phyloP scores from a whole-genome alignment of 2,113 vertebrate species.

The Notothenia coriiceps region DNA sequence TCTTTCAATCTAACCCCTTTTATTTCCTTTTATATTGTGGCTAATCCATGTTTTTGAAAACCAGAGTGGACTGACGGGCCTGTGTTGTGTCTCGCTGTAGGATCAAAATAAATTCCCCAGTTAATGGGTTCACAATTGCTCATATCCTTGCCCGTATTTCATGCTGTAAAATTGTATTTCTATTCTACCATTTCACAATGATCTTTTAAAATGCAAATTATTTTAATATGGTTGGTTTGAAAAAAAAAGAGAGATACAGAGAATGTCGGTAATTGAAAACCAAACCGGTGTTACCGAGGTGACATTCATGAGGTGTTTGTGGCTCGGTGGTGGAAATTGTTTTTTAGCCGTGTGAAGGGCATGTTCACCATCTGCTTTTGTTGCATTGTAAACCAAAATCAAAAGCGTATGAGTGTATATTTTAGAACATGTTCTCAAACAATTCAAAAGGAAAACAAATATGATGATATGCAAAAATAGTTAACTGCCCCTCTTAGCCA shows the following conservation, averaged over 20 bases:
- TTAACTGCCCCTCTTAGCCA: background rate
- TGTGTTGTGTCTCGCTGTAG: constrained; percentile 47
- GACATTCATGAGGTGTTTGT: background rate
- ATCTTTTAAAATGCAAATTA: constrained; percentile 51
- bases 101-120: constrained; percentile 14
- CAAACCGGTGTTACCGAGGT: constrained; percentile 1
- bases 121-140: constrained; percentile 61
- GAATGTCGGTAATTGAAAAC: background rate
- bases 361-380: constrained; percentile 34
- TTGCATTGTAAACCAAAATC: constrained; percentile 21
- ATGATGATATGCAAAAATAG: background rate
- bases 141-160: constrained; percentile 37
- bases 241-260: background rate
- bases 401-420: background rate
- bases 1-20: constrained; percentile 19
- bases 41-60: constrained; percentile 46
- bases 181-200: constrained; percentile 24
- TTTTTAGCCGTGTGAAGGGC: constrained; percentile 32
- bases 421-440: background rate
- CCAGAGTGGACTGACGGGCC: constrained; percentile 39
- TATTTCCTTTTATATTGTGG: constrained; percentile 18
- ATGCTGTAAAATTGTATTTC: constrained; percentile 19
- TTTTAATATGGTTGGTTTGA: constrained; percentile 4
- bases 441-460: background rate
- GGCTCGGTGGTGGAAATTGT: constrained; percentile 27